Evolutionary conservation across 2,797 vertebrate genomes (phyloP).

Genomic region (Hippopotamyrus pictus): DNA sequence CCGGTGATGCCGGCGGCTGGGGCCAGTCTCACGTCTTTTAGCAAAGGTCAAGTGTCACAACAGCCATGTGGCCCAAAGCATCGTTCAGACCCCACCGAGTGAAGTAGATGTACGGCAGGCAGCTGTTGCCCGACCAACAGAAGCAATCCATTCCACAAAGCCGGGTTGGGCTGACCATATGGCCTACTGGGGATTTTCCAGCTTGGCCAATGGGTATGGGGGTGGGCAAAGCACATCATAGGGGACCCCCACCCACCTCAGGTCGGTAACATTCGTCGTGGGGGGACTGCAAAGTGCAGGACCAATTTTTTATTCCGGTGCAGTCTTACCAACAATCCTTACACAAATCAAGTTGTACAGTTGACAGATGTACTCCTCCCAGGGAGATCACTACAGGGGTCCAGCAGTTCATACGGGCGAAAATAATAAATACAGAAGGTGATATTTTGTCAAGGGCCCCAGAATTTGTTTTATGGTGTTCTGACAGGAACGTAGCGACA

Average conservation of each 20-base stretch:
- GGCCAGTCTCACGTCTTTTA: not conserved
- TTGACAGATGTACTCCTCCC: not conserved
- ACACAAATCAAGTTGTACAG: not conserved
- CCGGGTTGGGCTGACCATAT: not conserved
- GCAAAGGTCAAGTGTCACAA: not conserved
- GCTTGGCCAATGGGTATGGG: not conserved
- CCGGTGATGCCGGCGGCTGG: not conserved
- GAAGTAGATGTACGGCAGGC: not conserved
- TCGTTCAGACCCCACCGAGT: not conserved
- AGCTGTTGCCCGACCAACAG: not conserved
- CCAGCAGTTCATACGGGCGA: not conserved
- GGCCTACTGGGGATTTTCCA: not conserved
- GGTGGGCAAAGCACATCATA: not conserved
- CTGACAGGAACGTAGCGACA: no score
- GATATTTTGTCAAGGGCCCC: not conserved
- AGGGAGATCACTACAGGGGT: not conserved
- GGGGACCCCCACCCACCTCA: not conserved
- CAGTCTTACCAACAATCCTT: not conserved
- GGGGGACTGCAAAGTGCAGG: not conserved
- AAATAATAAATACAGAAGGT: not conserved
- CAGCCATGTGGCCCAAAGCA: not conserved
- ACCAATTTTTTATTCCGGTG: not conserved
- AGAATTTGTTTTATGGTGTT: not conserved
- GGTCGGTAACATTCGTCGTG: not conserved
- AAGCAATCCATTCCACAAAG: not conserved